Evolutionary conservation across 2,888 invertebrate genomes (phyloP), one percentile per base, ranked within the genome.

Genomic region (Himalopsyche kuldschensis): DNA sequence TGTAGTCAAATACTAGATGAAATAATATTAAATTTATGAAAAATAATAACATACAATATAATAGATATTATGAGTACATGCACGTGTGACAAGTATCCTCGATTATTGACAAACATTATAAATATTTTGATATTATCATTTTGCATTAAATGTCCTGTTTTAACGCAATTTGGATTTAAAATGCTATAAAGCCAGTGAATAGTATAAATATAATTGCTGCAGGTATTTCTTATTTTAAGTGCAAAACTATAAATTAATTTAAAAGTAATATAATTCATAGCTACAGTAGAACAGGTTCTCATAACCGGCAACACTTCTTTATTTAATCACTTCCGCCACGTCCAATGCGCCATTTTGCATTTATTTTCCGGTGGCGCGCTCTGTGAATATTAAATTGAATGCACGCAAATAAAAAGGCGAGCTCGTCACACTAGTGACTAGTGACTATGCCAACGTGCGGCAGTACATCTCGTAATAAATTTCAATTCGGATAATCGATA

Each of bases 311-410:
- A 47, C 79, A 83, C 79, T 83, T 84, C 63, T 84, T 84, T 81
- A 83, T 81, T 83, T 84, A 84, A 84, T 84, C 84, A 81, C 83
- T 83, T 83, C 83, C 85, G 81, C 78, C 83, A 84, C 82, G 84
- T 78, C 78, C 78, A 24, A 47, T 24, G 76, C 46, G 84, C 83
- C 85, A 85, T 85, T 81, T 82, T 83, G 85, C 85, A 85, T 83
- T 83, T 80, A 83, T 85, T 85, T 85, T 85, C 85, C 81, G 83
- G 81, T 79, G 24, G 80, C 20, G 76, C 80, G 78, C 80, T 75
- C 69, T 55, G 75, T 80, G 84, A 82, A 84, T 84, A 77, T 78
- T 82, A 80, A 82, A 80, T 69, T 69, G 69, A 69, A 69, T 69
- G 69, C 69, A 69, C 69, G 69, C 69, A 69, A 69, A 69, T 69